These are phyloP conservation scores for Muscicapa striata DNA, from an alignment of 2,797 vertebrate genomes.

Conservation along the genomic window DNA sequence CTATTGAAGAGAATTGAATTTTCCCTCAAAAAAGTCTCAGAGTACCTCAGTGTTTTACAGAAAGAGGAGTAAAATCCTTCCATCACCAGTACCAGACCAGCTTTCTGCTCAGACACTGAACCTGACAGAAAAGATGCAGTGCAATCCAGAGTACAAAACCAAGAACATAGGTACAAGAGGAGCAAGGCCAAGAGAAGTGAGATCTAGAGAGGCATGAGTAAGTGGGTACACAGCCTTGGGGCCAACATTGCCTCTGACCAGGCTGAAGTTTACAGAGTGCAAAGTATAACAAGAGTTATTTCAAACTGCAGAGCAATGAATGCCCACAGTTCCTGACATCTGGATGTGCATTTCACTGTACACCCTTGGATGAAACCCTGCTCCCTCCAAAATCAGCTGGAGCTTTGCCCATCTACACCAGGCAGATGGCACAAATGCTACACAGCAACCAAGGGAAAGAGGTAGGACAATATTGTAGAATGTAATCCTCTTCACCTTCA, in stretches of 20 bases:
- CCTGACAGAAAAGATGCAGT: not conserved
- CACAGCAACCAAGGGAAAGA: not conserved
- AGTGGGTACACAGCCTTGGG: too few relatives aligned
- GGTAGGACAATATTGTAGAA: not conserved
- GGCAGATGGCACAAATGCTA: not conserved
- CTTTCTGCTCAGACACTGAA: not conserved
- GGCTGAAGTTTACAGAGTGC: not conserved
- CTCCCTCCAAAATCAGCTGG: not conserved
- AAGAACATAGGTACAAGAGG: not conserved
- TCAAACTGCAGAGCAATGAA: not conserved
- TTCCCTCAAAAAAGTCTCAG: not conserved
- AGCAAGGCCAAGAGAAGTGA: not conserved
- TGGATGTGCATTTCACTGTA: not conserved
- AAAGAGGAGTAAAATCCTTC: not conserved
- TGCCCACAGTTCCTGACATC: not conserved
- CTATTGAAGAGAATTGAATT: not conserved
- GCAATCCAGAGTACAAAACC: not conserved
- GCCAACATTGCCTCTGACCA: not conserved
- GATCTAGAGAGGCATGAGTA: not conserved
- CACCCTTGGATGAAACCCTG: not conserved
- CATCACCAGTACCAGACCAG: not conserved
- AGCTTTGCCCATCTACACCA: not conserved
- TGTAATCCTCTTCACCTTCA: not conserved
- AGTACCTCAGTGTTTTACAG: not conserved
- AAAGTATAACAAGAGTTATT: not conserved